Base-by-base conservation (phyloP, 1,140 invertebrate species). In the Phthorimaea operculella region DNA sequence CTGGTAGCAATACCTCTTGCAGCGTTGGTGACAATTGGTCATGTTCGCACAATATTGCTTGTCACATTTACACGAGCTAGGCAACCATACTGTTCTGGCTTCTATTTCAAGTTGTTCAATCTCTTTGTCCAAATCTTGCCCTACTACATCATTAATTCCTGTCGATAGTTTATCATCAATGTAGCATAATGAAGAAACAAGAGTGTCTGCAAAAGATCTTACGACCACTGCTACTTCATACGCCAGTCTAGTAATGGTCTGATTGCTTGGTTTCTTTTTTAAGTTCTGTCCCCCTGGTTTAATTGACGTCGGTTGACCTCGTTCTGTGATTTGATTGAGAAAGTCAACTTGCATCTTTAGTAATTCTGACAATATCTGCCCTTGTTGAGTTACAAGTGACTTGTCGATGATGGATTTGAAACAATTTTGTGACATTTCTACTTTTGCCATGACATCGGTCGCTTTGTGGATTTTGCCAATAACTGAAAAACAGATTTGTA, bases 1-100 rank as follows among this genome's bases (percentile, higher is more conserved):
- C 48, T 73, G 66, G 64, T 67, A 72, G 59, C 80, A 83, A n/a
- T 74, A 57, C 6, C 60, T 59, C 52, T 74, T 65, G 54, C 80
- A 81, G 1, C 33, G 33, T 4, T 63, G 52, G 6, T 64, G 54
- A 48, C 80, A 81, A 6, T 28, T 28, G 7, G 54, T 59, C 12
- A 16, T 12, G 44, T 70, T 63, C 33, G 36, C 21, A 54, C 78
- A 83, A 51, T 53, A 52, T 21, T 63, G 57, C 12, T 53, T 51
- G 15, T 56, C 34, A 60, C 79, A 80, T 12, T 8, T 42, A 55
- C 79, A 82, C 39, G 59, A 53, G 17, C 64, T 68, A 1, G 65
- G 68, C 7, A 52, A 48, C 34, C 63, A 67, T 28, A 17, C 48
- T 11, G 48, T 50, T 33, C 66, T 1, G n/a, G 12, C 2, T 15